A percentile compares a stretch with the other conserved stretches of the same genome.
Evolutionary conservation across 2,888 invertebrate genomes (phyloP).

Genomic region (Caenorhabditis angaria): DNA sequence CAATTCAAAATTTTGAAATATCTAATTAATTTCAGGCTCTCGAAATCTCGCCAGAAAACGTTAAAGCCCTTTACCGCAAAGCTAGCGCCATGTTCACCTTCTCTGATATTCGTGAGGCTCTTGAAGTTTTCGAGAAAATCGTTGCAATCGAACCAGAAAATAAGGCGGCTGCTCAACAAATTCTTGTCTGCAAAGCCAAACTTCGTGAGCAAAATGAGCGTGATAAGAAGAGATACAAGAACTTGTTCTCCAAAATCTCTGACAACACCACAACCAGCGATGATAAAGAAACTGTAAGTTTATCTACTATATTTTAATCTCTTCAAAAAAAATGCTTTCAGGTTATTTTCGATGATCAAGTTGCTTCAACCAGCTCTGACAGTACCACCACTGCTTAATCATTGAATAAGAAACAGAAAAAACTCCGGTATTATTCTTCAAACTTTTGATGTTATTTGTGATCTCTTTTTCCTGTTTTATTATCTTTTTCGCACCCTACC

Average conservation of each 20-base stretch:
- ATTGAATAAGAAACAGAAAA: no score
- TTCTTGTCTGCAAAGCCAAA: conserved; percentile 79
- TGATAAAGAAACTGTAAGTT: conserved; percentile 12
- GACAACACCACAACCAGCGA: conserved; percentile 33
- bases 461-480: conserved; percentile 21
- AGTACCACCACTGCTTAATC: conserved; percentile 29
- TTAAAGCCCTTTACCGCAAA: conserved; percentile 86
- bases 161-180: conserved; percentile 74
- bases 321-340: not conserved
- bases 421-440: conserved; percentile 1
- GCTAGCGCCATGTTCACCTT: conserved; percentile 56
- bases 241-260: conserved; percentile 86
- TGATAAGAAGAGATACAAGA: conserved; percentile 85
- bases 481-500: conserved; percentile 7
- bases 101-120: conserved; percentile 83
- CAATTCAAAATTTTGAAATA: not conserved
- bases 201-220: conserved; percentile 82
- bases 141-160: conserved; percentile 85
- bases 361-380: conserved; percentile 32
- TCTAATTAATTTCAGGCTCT: conserved; percentile 73
- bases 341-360: conserved; percentile 21
- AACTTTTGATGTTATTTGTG: conserved; percentile 12
- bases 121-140: conserved; percentile 82
- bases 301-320: not conserved
- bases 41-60: conserved; percentile 81